Conservation (phyloP, 2,888 invertebrate species). For the Caenorhabditis auriculariae region DNA sequence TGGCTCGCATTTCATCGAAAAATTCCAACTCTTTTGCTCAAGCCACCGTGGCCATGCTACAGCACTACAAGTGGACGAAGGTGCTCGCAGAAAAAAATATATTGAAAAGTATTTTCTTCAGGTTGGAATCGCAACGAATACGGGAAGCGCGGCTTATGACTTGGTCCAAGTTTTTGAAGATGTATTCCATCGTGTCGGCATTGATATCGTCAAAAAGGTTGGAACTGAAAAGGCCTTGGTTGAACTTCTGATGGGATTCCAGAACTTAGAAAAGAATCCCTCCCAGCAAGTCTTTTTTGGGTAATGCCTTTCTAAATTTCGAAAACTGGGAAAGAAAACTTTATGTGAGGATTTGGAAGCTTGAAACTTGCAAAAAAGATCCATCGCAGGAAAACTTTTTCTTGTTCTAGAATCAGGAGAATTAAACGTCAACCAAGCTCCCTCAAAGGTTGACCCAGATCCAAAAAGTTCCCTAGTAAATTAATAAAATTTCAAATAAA, state of each 20-base stretch:
- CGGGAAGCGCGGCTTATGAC: conserved; percentile 54
- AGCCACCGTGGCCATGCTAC: conserved; percentile 50
- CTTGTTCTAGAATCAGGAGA: no score
- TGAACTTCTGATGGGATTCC: no score
- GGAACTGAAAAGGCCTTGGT: not conserved
- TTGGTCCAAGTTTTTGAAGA: conserved; percentile 55
- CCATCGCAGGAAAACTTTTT: no score
- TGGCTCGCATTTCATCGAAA: conserved; percentile 57
- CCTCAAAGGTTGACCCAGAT: no score
- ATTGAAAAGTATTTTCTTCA: conserved; percentile 10
- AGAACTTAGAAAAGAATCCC: no score
- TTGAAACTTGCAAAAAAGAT: no score
- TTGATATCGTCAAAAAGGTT: conserved; percentile 52
- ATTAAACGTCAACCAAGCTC: no score
- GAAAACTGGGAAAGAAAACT: no score
- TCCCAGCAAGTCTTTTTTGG: no score
- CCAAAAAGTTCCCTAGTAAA: no score
- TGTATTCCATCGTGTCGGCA: conserved; percentile 48
- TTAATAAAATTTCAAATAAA: conserved; percentile 1
- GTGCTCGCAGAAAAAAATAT: conserved; percentile 21
- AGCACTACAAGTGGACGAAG: conserved; percentile 55
- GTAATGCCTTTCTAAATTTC: no score
- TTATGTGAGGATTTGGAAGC: no score
- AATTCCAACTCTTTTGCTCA: conserved; percentile 58
- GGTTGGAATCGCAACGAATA: conserved; percentile 60